phyloP scores from a whole-genome alignment of 2,113 vertebrate species.

The Ranitomeya imitator region DNA sequence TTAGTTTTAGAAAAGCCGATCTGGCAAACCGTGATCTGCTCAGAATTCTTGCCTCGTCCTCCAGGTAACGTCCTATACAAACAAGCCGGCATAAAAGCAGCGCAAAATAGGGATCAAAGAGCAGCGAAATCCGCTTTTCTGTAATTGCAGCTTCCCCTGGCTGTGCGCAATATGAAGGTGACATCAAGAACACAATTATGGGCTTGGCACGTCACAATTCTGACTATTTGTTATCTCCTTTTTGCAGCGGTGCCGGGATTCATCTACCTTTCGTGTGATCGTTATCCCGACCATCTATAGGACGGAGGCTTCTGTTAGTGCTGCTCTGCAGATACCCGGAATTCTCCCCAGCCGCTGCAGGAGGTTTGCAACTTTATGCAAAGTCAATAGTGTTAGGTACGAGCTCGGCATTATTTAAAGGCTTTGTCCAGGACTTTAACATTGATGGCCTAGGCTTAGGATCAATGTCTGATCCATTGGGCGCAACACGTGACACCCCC shows the following conservation, averaged over 20 bases:
- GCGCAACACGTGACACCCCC: too few relatives aligned
- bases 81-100: neutral
- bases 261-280: neutral
- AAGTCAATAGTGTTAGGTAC: too few relatives aligned
- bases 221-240: neutral
- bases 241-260: neutral
- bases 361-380: neutral
- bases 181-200: slow-evolving; percentile 15
- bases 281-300: neutral
- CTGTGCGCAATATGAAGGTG: slow-evolving; percentile 19
- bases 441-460: too few relatives aligned
- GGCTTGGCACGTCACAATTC: neutral
- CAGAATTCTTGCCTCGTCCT: neutral
- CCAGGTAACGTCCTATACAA: neutral
- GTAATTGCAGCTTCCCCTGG: neutral
- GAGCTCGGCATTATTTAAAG: too few relatives aligned
- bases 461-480: too few relatives aligned
- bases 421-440: neutral
- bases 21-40: neutral
- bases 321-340: neutral
- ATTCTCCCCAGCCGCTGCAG: neutral
- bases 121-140: neutral
- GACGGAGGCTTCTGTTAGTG: neutral
- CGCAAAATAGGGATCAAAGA: neutral
- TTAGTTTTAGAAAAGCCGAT: too few relatives aligned